Percentiles rank a stretch among this genome's conserved stretches.
phyloP scores from a whole-genome alignment of 2,888 invertebrate genomes.

The Mythimna loreyi region DNA sequence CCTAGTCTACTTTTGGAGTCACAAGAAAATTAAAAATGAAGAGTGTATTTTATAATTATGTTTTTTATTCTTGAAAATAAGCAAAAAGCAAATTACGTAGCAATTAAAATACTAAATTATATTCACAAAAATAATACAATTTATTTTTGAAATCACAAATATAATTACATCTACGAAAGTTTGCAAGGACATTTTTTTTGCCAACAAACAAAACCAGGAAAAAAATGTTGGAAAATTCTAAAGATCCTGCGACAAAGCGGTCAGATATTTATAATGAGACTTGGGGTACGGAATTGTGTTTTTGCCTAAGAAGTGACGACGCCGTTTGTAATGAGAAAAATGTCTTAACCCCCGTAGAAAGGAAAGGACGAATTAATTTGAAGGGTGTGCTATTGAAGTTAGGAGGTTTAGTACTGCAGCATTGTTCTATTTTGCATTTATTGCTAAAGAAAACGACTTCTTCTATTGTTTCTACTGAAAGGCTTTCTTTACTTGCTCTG shows the following conservation, averaged over 20 bases:
- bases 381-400: background rate
- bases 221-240: background rate
- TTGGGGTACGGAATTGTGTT: conserved; percentile 28
- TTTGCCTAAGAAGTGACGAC: conserved; percentile 7
- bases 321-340: conserved; percentile 38
- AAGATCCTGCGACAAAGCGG: conserved; percentile 32
- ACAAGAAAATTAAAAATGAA: too few species aligned
- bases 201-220: conserved; percentile 17
- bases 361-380: conserved; percentile 3
- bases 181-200: conserved; percentile 4
- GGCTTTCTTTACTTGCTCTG: background rate
- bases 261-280: conserved; percentile 38
- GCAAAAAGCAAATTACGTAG: too few species aligned
- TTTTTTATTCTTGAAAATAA: background rate
- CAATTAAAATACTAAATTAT: background rate
- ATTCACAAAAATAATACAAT: background rate
- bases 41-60: background rate
- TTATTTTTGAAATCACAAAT: background rate
- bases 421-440: background rate
- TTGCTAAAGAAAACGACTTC: background rate
- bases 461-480: background rate
- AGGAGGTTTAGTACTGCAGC: background rate
- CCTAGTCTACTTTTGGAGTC: too few species aligned
- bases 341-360: background rate
- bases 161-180: background rate